Base-by-base conservation (phyloP, 2,888 invertebrate genomes). In the Mythimna impura region DNA sequence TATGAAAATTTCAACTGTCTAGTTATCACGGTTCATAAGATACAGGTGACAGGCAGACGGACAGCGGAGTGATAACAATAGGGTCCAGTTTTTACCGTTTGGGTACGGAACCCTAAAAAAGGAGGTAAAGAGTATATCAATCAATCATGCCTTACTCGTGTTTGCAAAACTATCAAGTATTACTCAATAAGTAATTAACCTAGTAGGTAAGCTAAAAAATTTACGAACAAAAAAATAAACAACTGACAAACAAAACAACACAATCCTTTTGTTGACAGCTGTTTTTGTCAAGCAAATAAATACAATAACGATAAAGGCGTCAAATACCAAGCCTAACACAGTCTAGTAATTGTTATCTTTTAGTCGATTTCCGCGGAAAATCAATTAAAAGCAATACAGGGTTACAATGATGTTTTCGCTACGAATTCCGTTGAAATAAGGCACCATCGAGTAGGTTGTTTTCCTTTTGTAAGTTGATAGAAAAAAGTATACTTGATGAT, bases 361-460 rank as follows among this genome's bases (percentile, higher is more conserved):
- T n/a, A 54, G 58, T 20, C 64, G 61, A 20, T 69, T 55, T 62
- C 60, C 52, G 4, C 71, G 73, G 76, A 82, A 79, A 69, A 52
- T 57, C 36, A 50, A 66, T 40, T 69, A 55, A 69, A 78, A 82
- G 67, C 79, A 82, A 60, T 30, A 34, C 14, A 9, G 22, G 17
- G 17, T 71, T 67, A 82, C 83, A 83, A 83, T 83, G 73, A 84
- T 83, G 83, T 83, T 82, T 82, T 83, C 58, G 20, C n/a, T 9
- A 50, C n/a, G 60, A 62, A 84, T 67, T 82, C 82, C 82, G 79
- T 55, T 76, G 76, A 71, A 81, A 78, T 55, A 36, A 62, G 68
- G 58, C 36, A 73, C 66, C 58, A 67, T 40, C 52, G 36, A 73
- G 25, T 20, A 22, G 58, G 36, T n/a, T 52, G 54, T 55, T 72